These are phyloP conservation scores for Ochropleura leucogaster DNA, from an alignment of 2,888 invertebrate genomes.

Conservation along the genomic window DNA sequence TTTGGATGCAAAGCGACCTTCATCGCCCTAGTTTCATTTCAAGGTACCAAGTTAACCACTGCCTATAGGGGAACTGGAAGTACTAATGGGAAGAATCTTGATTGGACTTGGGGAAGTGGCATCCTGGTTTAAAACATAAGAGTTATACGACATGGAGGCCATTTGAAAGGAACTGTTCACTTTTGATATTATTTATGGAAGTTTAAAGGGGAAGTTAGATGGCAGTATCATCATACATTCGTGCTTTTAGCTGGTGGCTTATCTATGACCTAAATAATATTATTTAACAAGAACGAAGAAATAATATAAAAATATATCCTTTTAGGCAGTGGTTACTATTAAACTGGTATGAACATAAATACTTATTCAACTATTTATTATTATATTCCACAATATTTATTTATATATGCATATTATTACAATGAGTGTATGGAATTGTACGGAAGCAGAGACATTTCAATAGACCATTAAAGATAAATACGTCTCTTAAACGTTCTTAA, in stretches of 20 bases:
- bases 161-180: neutral
- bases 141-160: neutral
- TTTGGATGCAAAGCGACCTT: conserved; percentile 39
- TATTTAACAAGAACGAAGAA: conserved; percentile 1
- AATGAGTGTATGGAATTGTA: conserved; percentile 36
- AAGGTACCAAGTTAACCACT: conserved; percentile 31
- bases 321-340: conserved; percentile 22
- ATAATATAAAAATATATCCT: neutral
- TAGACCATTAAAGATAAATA: conserved; percentile 18
- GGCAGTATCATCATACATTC: neutral
- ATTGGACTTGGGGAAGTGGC: neutral
- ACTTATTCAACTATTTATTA: conserved; percentile 53
- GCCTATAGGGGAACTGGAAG: conserved; percentile 29
- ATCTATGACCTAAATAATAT: neutral
- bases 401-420: conserved; percentile 31
- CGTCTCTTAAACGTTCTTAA: conserved; percentile 34
- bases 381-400: conserved; percentile 44
- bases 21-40: conserved; percentile 6
- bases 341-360: conserved; percentile 38
- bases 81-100: conserved; percentile 1
- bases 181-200: conserved; percentile 9
- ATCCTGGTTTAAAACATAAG: neutral
- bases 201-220: neutral
- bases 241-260: too few species aligned
- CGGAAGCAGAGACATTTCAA: conserved; percentile 35